Evolutionary conservation across 2,888 invertebrate species (phyloP), one percentile per base, ranked within the genome.

Genomic region (Drosophila meridiana): DNA sequence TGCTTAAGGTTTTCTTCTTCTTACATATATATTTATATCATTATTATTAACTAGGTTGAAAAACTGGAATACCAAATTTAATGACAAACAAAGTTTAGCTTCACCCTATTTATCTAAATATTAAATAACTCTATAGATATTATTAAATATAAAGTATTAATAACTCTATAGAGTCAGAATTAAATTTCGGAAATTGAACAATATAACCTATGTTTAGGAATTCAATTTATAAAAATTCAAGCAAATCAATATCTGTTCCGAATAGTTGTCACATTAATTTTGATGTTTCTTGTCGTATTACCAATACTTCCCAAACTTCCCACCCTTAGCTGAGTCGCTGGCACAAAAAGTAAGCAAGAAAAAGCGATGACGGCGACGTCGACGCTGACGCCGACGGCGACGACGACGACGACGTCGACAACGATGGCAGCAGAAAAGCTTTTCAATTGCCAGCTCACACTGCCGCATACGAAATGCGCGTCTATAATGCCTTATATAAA

Each of bases 401-500:
- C 47, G 47, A 9, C 30, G 32, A 9, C 52, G 52, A 7, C 8
- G 57, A 56, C 70, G 56, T 28, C 63, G 34, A 52, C 55, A 50
- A 59, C 61, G 66, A 69, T 56, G 64, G 60, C 72, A 84, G 88
- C 77, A 75, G 85, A 78, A 89, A 87, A 87, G 87, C 87, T 87
- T 90, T 87, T 90, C 90, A 87, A 90, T 87, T 87, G 90, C 87
- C 87, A 90, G 87, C 87, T 89, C 78, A 59, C 4, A 55, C 78
- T 67, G 53, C 61, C 43, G 48, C 71, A 71, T 62, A 62, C 63
- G 67, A 82, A 86, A 88, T 71, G 81, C 85, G 85, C 85, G 90
- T 86, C 88, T 73, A 89, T 86, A 86, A 86, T 89, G 88, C 90
- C 85, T 83, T 86, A 89, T 88, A 89, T 89, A 80, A 78, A 80